Base-by-base conservation (phyloP, 2,888 invertebrate species). In the Pycnomerus fuliginosus region DNA sequence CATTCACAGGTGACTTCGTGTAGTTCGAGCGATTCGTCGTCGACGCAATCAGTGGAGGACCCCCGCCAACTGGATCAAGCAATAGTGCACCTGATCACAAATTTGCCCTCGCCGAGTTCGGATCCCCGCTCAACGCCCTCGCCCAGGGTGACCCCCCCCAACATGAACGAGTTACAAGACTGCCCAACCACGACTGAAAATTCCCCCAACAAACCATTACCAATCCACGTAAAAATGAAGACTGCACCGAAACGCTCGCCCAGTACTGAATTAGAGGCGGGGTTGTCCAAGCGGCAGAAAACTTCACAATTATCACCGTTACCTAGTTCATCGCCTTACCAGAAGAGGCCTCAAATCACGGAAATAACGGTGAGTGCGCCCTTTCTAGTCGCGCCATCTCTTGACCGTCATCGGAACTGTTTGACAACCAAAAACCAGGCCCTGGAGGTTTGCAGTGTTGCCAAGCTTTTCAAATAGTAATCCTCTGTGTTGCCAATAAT, bases 21-120 rank as follows among this genome's bases (percentile, higher is more conserved):
- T 30, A 32, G 28, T 3, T 17, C 36, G 4, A 34, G 35, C 5
- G 20, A 4, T 17, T 54, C 53, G 17, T 29, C 50, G n/a, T 47
- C 58, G 3, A 58, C 59, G 27, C 68, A 76, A 24, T 78, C 78
- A 1, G 81, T 85, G 0, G 87, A 87, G 62, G 84, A 88, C 72
- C 85, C 87, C 0, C 75, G 77, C 44, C 77, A 82, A 42, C 64
- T 90, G 35, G 85, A 88, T 62, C 78, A 80, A 36, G 87, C 86
- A 35, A 83, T 90, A 20, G 79, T 83, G 61, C 82, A 85, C 61
- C 72, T 90, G 25, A 77, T 84, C 48, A 77, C 75, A 40, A 77
- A 80, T 48, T 69, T 77, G 24, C 72, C 74, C 1, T 73, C 75
- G 10, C 66, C 72, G 1, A 62, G 67, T 34, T 53, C 55, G 38